Base-by-base conservation (phyloP, 2,113 vertebrate genomes). In the Gymnocephalus cernua region DNA sequence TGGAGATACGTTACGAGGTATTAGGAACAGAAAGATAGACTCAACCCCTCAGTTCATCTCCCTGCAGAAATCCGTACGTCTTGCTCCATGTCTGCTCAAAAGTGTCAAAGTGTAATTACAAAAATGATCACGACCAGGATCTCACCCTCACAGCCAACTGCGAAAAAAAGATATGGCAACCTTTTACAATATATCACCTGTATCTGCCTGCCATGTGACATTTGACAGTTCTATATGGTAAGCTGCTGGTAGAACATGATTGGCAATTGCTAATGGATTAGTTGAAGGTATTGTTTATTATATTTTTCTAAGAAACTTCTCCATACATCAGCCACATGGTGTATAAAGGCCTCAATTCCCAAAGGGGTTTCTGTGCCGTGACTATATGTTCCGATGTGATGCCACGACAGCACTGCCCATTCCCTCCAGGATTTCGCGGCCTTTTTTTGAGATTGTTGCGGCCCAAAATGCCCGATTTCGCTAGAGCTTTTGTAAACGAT, bases 71-170 rank as follows among this genome's bases (percentile, higher is more conserved):
- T 72, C 71, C 38, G 23, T 50, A 69, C 23, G 29, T 54, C 41
- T 61, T 19, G 2, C 57, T 59, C 38, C 38, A 59, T 77, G 25
- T 74, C 69, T 72, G 16, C 23, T 77, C 18, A n/a, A 58, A 41
- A 61, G 73, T 77, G 77, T 68, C 4, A 1, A 53, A 66, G 74
- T 64, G 82, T 81, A 73, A 80, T 86, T 82, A 70, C 35, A 65
- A 70, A 70, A 74, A 70, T 38, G 23, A 72, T 65, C 62, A 83
- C 53, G 74, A 53, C 68, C 25, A 63, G 54, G 68, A 80, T 68
- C 66, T 68, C 77, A 77, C 62, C 50, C 25, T 64, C 38, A 47
- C n/a, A 64, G 50, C 50, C 35, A 25, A 44, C 21, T 5, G 44
- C 12, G 44, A 59, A n/a, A 44, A 50, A 65, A 79, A 59, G 41